These are phyloP conservation scores for Sapajus apella DNA, from an alignment of 2,113 vertebrate species.

Conservation along the genomic window DNA sequence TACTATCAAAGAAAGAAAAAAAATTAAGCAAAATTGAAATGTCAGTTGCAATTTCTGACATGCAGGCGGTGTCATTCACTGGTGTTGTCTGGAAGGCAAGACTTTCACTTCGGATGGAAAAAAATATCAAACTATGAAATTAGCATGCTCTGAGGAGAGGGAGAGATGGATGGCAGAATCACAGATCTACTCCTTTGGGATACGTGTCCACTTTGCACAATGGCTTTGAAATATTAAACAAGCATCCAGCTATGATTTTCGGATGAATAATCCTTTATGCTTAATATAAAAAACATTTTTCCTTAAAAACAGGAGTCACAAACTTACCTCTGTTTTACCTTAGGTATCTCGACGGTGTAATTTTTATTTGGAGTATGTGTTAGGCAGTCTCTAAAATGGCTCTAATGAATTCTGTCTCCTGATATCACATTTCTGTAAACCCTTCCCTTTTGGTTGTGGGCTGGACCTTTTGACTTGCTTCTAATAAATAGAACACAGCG, in stretches of 20 bases:
- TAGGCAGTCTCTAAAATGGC: not conserved
- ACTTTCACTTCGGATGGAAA: slow-evolving; percentile 82
- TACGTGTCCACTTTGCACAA: slow-evolving; percentile 71
- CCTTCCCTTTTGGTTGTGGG: slow-evolving; percentile 14
- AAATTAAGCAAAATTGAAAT: slow-evolving; percentile 91
- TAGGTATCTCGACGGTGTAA: not conserved
- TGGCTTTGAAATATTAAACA: slow-evolving; percentile 84
- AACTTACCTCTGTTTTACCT: slow-evolving; percentile 8
- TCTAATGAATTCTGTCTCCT: not conserved
- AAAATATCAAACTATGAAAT: slow-evolving; percentile 79
- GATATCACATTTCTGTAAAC: not conserved
- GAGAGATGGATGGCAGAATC: slow-evolving; percentile 53
- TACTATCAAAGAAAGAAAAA: slow-evolving; percentile 87
- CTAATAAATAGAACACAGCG: slow-evolving; percentile 49
- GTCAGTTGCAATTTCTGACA: slow-evolving; percentile 95
- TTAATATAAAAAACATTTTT: slow-evolving; percentile 39
- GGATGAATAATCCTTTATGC: slow-evolving; percentile 87
- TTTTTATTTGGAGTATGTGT: slow-evolving; percentile 51
- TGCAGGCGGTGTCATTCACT: slow-evolving; percentile 84
- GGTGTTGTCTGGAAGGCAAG: slow-evolving; percentile 75
- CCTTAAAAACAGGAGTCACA: slow-evolving; percentile 39
- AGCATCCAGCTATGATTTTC: slow-evolving; percentile 85
- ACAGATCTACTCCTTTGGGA: slow-evolving; percentile 70
- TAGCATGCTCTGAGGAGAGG: slow-evolving; percentile 61
- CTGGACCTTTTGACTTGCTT: slow-evolving; percentile 39